A percentile compares a stretch with the other conserved stretches of the same genome.
Conservation (phyloP, 2,888 invertebrate species). For the Conistra vaccinii region DNA sequence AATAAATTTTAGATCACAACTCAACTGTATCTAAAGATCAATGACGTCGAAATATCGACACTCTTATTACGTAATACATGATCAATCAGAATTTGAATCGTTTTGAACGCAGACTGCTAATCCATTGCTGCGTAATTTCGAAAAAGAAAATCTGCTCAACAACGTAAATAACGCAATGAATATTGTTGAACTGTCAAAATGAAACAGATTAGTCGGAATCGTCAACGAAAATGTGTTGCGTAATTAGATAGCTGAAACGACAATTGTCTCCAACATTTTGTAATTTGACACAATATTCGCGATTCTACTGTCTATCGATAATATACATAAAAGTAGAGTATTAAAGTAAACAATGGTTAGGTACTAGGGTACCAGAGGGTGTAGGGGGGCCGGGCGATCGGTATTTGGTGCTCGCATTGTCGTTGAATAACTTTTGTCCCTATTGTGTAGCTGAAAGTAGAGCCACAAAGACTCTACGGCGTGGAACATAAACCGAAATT, state of each 20-base stretch:
- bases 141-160: no score
- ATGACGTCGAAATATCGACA: slow-evolving; percentile 28
- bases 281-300: slow-evolving; percentile 75
- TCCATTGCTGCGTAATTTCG: no score
- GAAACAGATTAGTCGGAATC: no score
- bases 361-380: slow-evolving; percentile 74
- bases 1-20: background rate
- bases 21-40: slow-evolving; percentile 4
- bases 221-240: no score
- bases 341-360: slow-evolving; percentile 90
- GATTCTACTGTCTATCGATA: slow-evolving; percentile 83
- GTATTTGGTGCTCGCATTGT: slow-evolving; percentile 91
- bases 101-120: no score
- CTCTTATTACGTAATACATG: no score
- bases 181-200: no score
- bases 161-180: no score
- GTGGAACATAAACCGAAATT: slow-evolving; percentile 90
- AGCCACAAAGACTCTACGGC: slow-evolving; percentile 89
- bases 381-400: slow-evolving; percentile 87
- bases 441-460: slow-evolving; percentile 90
- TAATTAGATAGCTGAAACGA: no score
- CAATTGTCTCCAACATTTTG: slow-evolving; percentile 31
- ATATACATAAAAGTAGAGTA: slow-evolving; percentile 89
- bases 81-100: no score
- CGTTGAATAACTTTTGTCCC: slow-evolving; percentile 91